Conservation (phyloP, 2,797 vertebrate genomes). For the Sebastes dallii region DNA sequence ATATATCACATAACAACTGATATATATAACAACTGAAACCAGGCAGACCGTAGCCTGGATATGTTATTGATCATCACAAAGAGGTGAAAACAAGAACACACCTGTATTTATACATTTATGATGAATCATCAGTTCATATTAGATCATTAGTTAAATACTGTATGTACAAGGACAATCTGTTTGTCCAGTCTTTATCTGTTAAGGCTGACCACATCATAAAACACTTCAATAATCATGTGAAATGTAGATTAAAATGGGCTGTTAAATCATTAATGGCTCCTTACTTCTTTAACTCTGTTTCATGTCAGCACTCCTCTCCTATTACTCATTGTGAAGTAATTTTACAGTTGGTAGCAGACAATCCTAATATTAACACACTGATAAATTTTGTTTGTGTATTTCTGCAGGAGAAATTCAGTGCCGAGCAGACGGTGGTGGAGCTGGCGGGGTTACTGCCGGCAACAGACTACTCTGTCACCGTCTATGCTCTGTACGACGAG, state of each 20-base stretch:
- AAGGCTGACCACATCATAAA: background rate
- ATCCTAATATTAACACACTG: background rate
- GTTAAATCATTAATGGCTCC: background rate
- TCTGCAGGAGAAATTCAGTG: conserved; percentile 86
- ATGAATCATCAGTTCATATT: background rate
- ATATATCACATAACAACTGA: background rate
- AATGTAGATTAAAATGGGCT: background rate
- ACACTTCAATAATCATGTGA: too few species aligned
- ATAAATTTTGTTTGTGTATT: background rate
- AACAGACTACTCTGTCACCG: conserved; percentile 87
- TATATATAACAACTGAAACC: background rate
- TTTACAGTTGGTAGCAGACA: background rate
- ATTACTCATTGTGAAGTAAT: background rate
- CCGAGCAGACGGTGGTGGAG: conserved; percentile 82
- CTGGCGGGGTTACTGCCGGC: conserved; percentile 83
- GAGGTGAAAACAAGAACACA: background rate
- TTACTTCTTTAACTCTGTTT: background rate
- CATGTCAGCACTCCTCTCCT: background rate
- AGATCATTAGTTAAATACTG: background rate
- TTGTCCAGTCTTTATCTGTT: background rate
- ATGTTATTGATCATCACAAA: background rate
- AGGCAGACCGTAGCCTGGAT: background rate
- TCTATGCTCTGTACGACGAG: conserved; percentile 89
- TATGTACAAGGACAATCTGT: background rate
- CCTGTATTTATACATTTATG: background rate